phyloP scores from a whole-genome alignment of 2,113 vertebrate genomes.

The Fulica atra region DNA sequence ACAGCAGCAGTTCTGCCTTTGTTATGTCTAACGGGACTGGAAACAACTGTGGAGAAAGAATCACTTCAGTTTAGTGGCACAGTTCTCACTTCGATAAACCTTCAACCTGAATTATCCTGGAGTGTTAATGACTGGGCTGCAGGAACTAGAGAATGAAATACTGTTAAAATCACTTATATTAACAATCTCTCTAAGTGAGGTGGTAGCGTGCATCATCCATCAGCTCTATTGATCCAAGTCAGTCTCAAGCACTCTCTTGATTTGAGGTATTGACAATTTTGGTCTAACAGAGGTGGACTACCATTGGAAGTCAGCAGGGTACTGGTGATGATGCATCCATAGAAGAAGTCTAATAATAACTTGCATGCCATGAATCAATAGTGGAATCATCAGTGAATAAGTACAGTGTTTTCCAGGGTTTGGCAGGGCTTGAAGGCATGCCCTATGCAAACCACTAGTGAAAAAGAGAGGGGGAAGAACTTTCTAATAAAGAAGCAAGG shows the following conservation, averaged over 20 bases:
- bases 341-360: constrained; percentile 5
- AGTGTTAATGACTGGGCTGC: neutral
- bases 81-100: neutral
- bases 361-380: constrained; percentile 3
- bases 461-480: neutral
- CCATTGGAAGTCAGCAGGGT: neutral
- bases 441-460: neutral
- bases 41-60: neutral
- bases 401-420: neutral
- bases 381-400: neutral
- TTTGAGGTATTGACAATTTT: constrained; percentile 9
- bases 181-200: neutral
- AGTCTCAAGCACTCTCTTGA: neutral
- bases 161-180: neutral
- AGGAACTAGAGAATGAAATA: neutral
- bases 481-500: neutral
- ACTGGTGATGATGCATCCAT: neutral
- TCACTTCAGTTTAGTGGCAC: neutral
- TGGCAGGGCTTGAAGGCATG: neutral
- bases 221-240: neutral
- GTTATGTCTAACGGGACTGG: rapidly evolving
- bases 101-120: neutral
- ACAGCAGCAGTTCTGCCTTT: neutral
- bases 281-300: neutral
- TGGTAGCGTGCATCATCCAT: neutral